Evolutionary conservation across 1,140 invertebrate genomes (phyloP).

Genomic region (Drosophila rufa): DNA sequence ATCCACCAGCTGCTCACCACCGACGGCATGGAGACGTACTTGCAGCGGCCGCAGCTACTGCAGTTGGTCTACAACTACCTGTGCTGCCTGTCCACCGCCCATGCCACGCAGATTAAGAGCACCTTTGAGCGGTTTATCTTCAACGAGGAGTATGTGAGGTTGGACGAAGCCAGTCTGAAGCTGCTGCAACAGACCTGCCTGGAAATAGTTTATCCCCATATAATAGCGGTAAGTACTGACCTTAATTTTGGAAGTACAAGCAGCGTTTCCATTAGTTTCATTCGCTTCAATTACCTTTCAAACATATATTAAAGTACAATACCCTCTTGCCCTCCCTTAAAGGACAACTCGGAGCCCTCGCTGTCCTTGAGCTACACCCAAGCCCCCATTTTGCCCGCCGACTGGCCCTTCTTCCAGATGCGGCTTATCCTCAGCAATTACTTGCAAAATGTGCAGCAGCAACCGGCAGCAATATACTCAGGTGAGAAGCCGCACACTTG

Average conservation of each 20-base stretch:
- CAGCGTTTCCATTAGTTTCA: no score
- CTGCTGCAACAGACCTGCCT: conserved; percentile 66
- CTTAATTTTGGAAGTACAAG: not conserved
- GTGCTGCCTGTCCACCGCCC: conserved; percentile 62
- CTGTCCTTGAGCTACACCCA: conserved; percentile 66
- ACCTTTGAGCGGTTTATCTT: conserved; percentile 77
- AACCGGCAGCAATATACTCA: conserved; percentile 57
- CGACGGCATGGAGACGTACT: conserved; percentile 62
- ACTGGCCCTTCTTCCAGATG: conserved; percentile 81
- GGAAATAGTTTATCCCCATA: conserved; percentile 72
- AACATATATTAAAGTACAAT: not conserved
- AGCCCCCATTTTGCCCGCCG: conserved; percentile 64
- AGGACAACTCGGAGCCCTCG: conserved; percentile 74
- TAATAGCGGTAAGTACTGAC: conserved; percentile 66
- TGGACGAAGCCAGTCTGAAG: conserved; percentile 53
- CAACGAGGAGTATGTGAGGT: conserved; percentile 56
- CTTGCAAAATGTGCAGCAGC: conserved; percentile 74
- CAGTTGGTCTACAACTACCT: conserved; percentile 77
- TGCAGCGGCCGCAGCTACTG: conserved; percentile 58
- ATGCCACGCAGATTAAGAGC: conserved; percentile 70
- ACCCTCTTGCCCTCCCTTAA: not conserved
- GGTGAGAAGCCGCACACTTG: conserved; percentile 42
- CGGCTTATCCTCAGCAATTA: conserved; percentile 75
- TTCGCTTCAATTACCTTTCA: no score
- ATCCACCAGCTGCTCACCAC: conserved; percentile 70